Conservation (phyloP, 2,113 vertebrate species). For the Centropus bengalensis region DNA sequence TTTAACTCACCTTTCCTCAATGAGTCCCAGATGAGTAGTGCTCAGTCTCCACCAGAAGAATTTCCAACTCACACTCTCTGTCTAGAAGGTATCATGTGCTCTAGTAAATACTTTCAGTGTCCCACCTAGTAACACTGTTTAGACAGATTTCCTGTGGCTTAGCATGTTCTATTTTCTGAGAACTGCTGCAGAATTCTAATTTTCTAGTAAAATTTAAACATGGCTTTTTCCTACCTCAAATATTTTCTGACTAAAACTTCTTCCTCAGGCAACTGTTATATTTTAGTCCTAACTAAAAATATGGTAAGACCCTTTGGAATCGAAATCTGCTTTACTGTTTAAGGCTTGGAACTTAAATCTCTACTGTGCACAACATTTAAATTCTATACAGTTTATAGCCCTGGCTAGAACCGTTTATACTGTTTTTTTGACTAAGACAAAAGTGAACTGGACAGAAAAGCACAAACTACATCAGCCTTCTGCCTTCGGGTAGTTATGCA, state of each 20-base stretch:
- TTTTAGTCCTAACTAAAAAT: conserved; percentile 15
- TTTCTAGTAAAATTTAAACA: conserved; percentile 33
- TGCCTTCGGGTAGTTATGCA: background rate
- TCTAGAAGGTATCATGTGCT: background rate
- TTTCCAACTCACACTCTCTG: background rate
- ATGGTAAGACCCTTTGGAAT: background rate
- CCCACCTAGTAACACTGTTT: background rate
- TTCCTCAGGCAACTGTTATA: conserved; percentile 18
- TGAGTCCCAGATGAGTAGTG: background rate
- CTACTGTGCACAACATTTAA: background rate
- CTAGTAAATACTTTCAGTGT: background rate
- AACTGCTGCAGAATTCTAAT: background rate
- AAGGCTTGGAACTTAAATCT: conserved; percentile 20
- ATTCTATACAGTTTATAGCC: background rate
- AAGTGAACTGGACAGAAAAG: conserved; percentile 2
- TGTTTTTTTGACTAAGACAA: conserved; percentile 14
- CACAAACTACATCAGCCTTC: background rate
- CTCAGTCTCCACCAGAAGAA: background rate
- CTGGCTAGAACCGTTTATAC: background rate
- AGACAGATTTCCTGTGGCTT: background rate
- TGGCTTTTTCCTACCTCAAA: conserved; percentile 27
- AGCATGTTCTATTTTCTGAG: background rate
- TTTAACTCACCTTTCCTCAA: background rate
- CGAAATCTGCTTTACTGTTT: conserved; percentile 32
- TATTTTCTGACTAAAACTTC: conserved; percentile 47